These are phyloP conservation scores for Fratercula arctica DNA, from an alignment of 2,797 vertebrate species.

Conservation along the genomic window DNA sequence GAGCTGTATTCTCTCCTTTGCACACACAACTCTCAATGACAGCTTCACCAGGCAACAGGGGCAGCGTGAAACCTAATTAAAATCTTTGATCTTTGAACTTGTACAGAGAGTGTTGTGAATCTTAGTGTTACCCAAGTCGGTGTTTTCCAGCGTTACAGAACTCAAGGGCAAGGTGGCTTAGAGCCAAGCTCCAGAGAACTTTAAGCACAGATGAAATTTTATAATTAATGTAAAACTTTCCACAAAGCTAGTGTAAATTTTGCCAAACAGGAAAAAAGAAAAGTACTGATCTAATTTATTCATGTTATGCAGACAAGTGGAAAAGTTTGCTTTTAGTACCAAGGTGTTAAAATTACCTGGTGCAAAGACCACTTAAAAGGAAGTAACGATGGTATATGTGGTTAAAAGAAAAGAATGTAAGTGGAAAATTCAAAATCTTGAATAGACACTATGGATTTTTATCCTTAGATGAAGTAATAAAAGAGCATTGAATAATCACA, in stretches of 20 bases:
- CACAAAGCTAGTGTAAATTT: neutral
- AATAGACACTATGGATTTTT: neutral
- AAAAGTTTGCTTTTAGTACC: neutral
- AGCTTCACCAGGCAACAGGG: neutral
- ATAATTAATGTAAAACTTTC: neutral
- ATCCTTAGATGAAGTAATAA: neutral
- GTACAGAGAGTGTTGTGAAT: neutral
- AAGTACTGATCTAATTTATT: neutral
- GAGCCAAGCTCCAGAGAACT: neutral
- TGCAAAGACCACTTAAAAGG: neutral
- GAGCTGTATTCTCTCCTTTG: neutral
- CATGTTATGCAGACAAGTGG: neutral
- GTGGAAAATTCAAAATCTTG: neutral
- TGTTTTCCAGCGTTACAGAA: neutral
- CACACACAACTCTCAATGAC: neutral
- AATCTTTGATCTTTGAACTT: neutral
- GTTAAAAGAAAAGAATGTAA: neutral
- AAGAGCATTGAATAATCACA: neutral
- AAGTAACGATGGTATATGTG: neutral
- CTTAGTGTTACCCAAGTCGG: neutral
- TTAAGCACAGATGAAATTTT: neutral
- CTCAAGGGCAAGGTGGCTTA: neutral
- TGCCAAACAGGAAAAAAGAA: neutral
- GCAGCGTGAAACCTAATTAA: neutral
- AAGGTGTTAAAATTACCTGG: neutral